phyloP scores from a whole-genome alignment of 1,140 invertebrate species.

The Meloidogyne hapla region DNA sequence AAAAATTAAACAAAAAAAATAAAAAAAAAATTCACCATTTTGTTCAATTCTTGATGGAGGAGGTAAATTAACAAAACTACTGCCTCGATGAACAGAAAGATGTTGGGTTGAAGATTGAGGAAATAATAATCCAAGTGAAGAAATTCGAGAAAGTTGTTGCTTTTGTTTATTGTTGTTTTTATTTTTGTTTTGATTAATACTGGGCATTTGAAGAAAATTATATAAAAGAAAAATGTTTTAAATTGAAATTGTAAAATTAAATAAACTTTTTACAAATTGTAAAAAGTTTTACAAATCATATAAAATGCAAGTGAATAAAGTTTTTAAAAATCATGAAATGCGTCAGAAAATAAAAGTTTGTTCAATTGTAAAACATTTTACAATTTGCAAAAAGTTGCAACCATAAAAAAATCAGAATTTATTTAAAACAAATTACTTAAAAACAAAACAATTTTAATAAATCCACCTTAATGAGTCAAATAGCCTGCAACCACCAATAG shows the following conservation, averaged over 20 bases:
- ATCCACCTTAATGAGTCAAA: too few species aligned
- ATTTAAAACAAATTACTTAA: too few species aligned
- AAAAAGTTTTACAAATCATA: too few species aligned
- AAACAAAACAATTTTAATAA: too few species aligned
- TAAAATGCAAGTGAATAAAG: too few species aligned
- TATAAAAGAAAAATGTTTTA: neutral
- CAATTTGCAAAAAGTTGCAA: too few species aligned
- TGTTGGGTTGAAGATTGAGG: neutral
- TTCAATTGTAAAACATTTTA: too few species aligned
- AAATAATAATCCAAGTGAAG: conserved; percentile 1
- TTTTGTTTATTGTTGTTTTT: neutral
- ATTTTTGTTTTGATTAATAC: neutral
- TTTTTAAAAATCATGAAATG: too few species aligned
- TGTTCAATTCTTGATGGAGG: conserved; percentile 27
- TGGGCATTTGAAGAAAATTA: neutral
- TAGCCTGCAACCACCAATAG: too few species aligned
- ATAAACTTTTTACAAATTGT: too few species aligned
- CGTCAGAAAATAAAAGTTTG: too few species aligned
- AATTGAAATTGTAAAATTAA: neutral
- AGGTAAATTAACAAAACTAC: conserved; percentile 28
- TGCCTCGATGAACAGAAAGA: neutral
- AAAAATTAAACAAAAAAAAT: conserved; percentile 2
- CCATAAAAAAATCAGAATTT: too few species aligned
- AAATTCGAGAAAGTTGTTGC: neutral
- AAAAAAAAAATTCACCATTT: conserved; percentile 18